Evolutionary conservation across 92 coral and sea anemone genomes (phyloP), one percentile per base, ranked within the genome.

Genomic region (Umimayanthus kanabou): DNA sequence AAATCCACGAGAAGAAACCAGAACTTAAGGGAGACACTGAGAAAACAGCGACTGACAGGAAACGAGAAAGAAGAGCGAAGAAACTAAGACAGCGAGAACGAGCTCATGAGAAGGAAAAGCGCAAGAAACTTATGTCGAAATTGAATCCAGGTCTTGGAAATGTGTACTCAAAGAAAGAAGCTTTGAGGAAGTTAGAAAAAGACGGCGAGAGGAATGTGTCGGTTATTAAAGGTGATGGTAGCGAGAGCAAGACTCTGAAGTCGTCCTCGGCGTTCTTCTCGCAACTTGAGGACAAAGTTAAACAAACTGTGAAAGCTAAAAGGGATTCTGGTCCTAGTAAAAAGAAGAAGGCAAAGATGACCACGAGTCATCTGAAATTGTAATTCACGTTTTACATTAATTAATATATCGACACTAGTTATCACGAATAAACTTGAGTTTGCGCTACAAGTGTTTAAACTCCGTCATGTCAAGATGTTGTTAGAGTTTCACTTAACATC

Each of bases 191-290:
- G 28, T 49, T 94, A 64, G 94, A 95, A 74, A 95, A 95, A 39
- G 95, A 91, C 26, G 89, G 85, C 37, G 92, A 94, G 47, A 94
- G 90, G 84, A 92, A 92, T 85, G 84, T 91, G 28, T 95, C 98
- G 33, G 77, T 93, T 81, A 82, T 95, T 55, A 92, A 73, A 64
- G 92, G 79, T 6, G 93, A 91, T 28, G 89, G 90, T 74, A 74
- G 77, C 58, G 94, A 80, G 4, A 89, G 79, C 11, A 92, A 86
- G 86, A 81, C 89, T 0, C 89, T 97, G 69, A 92, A 88, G 58
- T 92, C 99, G 6, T 97, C 99, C 7, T 79, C 99, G 10, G 94
- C 97, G 4, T 97, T 97, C 92, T 97, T 97, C 79, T 91, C 98
- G 22, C 94, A 91, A 20, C 94, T 97, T 43, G 97, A 97, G 69